Conservation (phyloP, 2,888 invertebrate genomes). For the Tromatobia lineatoria region DNA sequence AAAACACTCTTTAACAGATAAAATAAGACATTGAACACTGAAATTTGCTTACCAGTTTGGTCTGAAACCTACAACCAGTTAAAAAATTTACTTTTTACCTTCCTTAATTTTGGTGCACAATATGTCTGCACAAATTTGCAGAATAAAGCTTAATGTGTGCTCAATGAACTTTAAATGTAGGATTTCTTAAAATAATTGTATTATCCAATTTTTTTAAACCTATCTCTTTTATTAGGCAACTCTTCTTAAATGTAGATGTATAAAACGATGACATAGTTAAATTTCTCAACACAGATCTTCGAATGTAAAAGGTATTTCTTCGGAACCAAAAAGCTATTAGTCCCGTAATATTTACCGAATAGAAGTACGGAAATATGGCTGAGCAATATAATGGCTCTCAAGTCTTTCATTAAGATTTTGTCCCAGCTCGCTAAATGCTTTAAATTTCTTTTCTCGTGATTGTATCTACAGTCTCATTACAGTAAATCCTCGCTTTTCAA, state of each 20-base stretch:
- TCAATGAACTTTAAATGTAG: too few relatives aligned
- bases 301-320: neutral
- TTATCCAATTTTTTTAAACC: neutral
- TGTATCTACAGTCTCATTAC: constrained; percentile 8
- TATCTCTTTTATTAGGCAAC: neutral
- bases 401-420: neutral
- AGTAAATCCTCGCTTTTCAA: constrained; percentile 15
- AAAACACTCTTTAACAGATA: too few relatives aligned
- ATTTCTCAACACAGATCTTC: neutral
- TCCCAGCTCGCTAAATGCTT: neutral
- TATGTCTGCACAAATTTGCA: too few relatives aligned
- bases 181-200: too few relatives aligned
- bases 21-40: too few relatives aligned
- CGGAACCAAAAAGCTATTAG: neutral
- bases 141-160: too few relatives aligned
- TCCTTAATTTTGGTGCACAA: too few relatives aligned
- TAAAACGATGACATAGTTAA: neutral
- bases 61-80: too few relatives aligned
- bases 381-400: neutral
- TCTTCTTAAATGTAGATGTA: neutral
- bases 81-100: too few relatives aligned
- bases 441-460: constrained; percentile 3
- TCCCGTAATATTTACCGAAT: too few relatives aligned
- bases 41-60: too few relatives aligned
- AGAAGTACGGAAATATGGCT: neutral